Base-by-base conservation (phyloP, 2,797 vertebrate genomes). In the Sarcophilus harrisii region DNA sequence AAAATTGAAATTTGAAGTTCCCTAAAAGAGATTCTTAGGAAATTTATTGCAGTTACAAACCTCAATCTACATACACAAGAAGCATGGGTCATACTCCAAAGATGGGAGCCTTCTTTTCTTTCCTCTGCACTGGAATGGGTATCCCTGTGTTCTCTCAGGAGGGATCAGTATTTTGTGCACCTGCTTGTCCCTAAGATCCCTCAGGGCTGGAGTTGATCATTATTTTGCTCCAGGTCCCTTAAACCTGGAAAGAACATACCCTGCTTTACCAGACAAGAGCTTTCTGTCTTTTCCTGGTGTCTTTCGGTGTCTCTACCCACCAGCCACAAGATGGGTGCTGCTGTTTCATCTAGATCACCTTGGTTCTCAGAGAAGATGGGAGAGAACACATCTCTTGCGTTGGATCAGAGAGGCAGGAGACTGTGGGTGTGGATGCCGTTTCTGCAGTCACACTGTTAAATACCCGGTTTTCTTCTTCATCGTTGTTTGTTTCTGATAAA, bases 11-110 rank as follows among this genome's bases (percentile, higher is more conserved):
- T 89, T 92, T 92, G 87, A 95, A 91, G 54, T 57, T 55, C 81
- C 11, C 92, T 92, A 57, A 12, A 89, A 95, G 93, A 91, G 81
- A 81, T 94, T 81, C 94, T 97, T 94, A 96, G 90, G 93, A 93
- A 58, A 90, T 73, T 95, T 92, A 94, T 96, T 97, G 93, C 97
- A 96, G 94, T 95, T 98, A 96, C 92, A 96, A 96, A 96, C 92
- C 95, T 92, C 93, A 90, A 1, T 91, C 28, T 81, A 90, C 91
- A 73, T 91, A 32, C 58, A 81, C 6, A 1, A 93, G 96, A 95
- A 92, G 90, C 59, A 92, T 38, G n/a, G 14, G 32, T 10, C 87
- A 52, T 32, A 93, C 91, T 92, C 95, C 58, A 91, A 95, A 96
- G 93, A 97, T 30, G 60, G 24, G 59, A 52, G 66, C n/a, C 66